These are phyloP conservation scores for Peromyscus californicus DNA, from an alignment of 2,113 vertebrate genomes.

Conservation along the genomic window DNA sequence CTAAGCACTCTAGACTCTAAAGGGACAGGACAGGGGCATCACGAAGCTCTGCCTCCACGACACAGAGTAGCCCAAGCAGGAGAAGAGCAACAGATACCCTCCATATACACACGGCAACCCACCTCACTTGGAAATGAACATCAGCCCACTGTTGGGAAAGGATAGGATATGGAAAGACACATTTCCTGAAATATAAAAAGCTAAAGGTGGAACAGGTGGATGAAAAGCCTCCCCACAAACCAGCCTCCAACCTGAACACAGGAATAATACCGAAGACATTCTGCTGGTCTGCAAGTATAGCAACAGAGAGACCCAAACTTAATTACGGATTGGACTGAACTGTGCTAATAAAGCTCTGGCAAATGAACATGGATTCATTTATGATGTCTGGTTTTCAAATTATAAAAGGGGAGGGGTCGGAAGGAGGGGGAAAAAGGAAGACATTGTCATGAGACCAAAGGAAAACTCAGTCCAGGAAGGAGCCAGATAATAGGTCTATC, in stretches of 20 bases:
- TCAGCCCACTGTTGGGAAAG: not conserved
- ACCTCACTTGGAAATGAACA: not conserved
- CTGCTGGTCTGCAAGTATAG: not conserved
- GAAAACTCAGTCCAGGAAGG: not conserved
- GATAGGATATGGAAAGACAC: not conserved
- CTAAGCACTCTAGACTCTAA: not conserved
- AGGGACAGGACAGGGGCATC: too few species aligned
- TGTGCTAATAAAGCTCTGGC: not conserved
- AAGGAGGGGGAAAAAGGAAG: not conserved
- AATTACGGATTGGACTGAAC: not conserved
- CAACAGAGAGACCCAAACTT: not conserved
- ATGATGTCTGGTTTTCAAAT: not conserved
- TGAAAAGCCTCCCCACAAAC: not conserved
- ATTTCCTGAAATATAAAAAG: not conserved
- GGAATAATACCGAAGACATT: not conserved
- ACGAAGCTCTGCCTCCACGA: not conserved
- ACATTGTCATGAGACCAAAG: not conserved
- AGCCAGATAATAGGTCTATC: not conserved
- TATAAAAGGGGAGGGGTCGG: not conserved
- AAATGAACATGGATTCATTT: not conserved
- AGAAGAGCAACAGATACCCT: not conserved
- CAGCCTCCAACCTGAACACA: not conserved
- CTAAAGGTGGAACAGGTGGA: not conserved
- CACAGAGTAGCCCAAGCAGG: not conserved
- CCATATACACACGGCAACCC: not conserved